phyloP scores from a whole-genome alignment of 2,113 vertebrate species.

The Heliornis fulica region DNA sequence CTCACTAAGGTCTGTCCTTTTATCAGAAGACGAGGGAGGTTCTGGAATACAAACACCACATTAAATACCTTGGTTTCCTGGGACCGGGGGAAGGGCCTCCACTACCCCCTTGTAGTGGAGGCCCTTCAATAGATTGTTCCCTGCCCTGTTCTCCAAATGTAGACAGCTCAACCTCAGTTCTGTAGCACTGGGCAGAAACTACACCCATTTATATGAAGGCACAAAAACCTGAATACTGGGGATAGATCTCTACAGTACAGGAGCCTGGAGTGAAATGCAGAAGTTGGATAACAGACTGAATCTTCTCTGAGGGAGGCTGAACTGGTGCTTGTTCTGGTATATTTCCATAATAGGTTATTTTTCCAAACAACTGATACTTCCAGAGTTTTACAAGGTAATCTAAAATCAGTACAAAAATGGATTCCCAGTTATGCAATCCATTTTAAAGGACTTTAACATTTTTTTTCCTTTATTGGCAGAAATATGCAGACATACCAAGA shows the following conservation, averaged over 20 bases:
- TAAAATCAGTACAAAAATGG: background rate
- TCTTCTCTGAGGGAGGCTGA: background rate
- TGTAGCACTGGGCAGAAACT: background rate
- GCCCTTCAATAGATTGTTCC: background rate
- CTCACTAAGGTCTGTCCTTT: background rate
- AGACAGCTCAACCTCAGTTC: background rate
- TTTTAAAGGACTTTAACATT: background rate
- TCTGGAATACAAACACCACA: background rate
- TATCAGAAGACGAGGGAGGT: background rate
- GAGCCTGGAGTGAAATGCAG: background rate
- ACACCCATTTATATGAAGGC: background rate
- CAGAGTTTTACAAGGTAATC: background rate
- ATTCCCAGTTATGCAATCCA: background rate
- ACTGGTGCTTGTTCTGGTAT: background rate
- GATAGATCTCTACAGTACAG: rapidly evolving
- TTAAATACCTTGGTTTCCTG: background rate
- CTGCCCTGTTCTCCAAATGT: background rate
- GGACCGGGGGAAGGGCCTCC: background rate
- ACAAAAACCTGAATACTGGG: background rate
- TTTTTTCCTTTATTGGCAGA: background rate
- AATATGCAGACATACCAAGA: background rate
- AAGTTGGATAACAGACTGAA: background rate
- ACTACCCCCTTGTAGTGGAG: background rate
- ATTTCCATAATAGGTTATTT: background rate
- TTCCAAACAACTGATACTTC: background rate